Base-by-base conservation (phyloP, 1,140 invertebrate genomes). In the Drosophila dunni region DNA sequence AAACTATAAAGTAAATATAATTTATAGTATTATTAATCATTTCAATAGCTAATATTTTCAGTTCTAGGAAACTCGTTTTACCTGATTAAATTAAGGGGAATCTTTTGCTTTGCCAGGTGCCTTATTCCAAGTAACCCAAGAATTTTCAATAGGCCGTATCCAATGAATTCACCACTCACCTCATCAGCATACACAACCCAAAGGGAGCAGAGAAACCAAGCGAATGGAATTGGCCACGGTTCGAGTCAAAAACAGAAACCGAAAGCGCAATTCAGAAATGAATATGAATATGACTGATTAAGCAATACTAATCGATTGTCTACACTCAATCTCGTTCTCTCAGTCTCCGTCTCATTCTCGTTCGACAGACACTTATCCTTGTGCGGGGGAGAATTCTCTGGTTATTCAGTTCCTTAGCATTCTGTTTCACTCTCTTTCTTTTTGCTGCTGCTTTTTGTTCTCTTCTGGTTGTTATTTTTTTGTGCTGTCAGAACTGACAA, bases 401-500 rank as follows among this genome's bases (percentile, higher is more conserved):
- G 24, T 29, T 29, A 29, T 29, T 29, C 24, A 5, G 24, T 29
- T 29, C 24, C 24, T 29, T 29, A 29, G 5, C 6, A 29, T 29
- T 29, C 5, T 29, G 24, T 29, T 82, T 86, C 64, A 45, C 62
- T 40, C 44, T 61, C 57, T 63, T 73, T 29, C 46, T 38, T 13
- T 33, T 34, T 46, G 42, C 17, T 20, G 24, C 24, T 29, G 24
- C 24, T 29, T 63, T 29, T 63, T 63, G 29, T 29, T 36, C 45
- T 62, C 48, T 29, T 34, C 56, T 61, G 72, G 24, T 29, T 64
- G 20, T 67, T 36, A 7, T 9, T 50, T 33, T 66, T 80, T 81
- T 79, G 56, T 17, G 48, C 84, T 89, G 85, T 89, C 84, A 90
- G 75, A 89, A 90, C 78, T 89, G 84, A 89, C 84, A 90, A 89